These are phyloP conservation scores for Hydraecia micacea DNA, from an alignment of 2,888 invertebrate genomes.

Conservation along the genomic window DNA sequence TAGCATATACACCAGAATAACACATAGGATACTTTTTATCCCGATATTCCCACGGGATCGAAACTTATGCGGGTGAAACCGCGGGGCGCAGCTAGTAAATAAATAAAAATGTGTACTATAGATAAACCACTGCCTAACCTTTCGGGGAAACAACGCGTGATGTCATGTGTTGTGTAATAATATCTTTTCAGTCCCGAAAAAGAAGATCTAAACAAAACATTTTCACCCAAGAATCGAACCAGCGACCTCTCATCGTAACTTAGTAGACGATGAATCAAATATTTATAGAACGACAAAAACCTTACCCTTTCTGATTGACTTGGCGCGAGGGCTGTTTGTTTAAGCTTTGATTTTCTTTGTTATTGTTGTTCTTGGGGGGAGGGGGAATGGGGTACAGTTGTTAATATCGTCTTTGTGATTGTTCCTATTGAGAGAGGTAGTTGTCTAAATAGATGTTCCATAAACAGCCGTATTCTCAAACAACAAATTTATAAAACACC, in stretches of 20 bases:
- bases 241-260: slow-evolving; percentile 21
- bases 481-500: neutral
- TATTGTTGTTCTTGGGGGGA: slow-evolving; percentile 39
- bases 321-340: slow-evolving; percentile 43
- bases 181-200: neutral
- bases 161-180: no score
- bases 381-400: neutral
- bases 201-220: slow-evolving; percentile 18
- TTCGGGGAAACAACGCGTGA: no score
- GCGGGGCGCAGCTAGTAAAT: no score
- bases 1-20: no score
- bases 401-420: slow-evolving; percentile 24
- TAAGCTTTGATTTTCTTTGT: slow-evolving; percentile 53
- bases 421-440: neutral
- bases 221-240: slow-evolving; percentile 25
- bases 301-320: slow-evolving; percentile 60
- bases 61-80: no score
- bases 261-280: slow-evolving; percentile 50
- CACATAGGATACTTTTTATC: no score
- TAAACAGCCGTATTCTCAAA: neutral
- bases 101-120: no score
- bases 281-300: slow-evolving; percentile 52
- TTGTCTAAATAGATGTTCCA: neutral
- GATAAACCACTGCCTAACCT: no score
- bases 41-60: no score